Evolutionary conservation across 2,888 invertebrate genomes (phyloP).

Genomic region (Netelia virgata): DNA sequence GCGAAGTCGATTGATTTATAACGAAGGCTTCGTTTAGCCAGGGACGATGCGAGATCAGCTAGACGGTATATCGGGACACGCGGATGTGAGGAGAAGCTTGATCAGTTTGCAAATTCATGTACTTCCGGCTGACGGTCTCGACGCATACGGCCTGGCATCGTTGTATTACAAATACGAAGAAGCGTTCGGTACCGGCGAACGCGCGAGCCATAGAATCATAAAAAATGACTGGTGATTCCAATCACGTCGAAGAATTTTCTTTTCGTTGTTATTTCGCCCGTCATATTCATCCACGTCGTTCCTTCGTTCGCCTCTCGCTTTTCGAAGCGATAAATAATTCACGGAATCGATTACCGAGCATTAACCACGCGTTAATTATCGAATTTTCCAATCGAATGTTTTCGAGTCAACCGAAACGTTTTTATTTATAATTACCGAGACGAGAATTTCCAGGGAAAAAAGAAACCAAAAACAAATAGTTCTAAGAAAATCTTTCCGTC

Average conservation of each 20-base stretch:
- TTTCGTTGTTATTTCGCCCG: neutral
- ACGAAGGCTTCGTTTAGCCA: conserved; percentile 18
- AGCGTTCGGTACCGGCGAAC: neutral
- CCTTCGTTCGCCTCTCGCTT: too few species aligned
- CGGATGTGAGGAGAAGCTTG: conserved; percentile 45
- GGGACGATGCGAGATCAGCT: conserved; percentile 15
- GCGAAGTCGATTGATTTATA: conserved; percentile 34
- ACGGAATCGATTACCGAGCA: too few species aligned
- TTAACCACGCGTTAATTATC: too few species aligned
- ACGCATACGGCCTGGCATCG: conserved; percentile 22
- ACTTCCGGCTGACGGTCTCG: conserved; percentile 56
- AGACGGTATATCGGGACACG: neutral
- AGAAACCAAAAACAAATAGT: neutral
- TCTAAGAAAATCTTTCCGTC: neutral
- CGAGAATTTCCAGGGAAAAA: too few species aligned
- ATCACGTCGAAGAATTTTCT: conserved; percentile 38
- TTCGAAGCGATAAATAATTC: too few species aligned
- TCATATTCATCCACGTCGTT: neutral
- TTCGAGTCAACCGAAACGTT: too few species aligned
- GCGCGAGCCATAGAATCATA: neutral
- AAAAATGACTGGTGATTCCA: conserved; percentile 38
- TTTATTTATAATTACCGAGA: too few species aligned
- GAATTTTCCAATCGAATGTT: too few species aligned
- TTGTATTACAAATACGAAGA: neutral
- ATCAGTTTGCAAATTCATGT: conserved; percentile 63